These are phyloP conservation scores for Antheraea mylitta DNA, from an alignment of 1,140 invertebrate species.

Conservation along the genomic window DNA sequence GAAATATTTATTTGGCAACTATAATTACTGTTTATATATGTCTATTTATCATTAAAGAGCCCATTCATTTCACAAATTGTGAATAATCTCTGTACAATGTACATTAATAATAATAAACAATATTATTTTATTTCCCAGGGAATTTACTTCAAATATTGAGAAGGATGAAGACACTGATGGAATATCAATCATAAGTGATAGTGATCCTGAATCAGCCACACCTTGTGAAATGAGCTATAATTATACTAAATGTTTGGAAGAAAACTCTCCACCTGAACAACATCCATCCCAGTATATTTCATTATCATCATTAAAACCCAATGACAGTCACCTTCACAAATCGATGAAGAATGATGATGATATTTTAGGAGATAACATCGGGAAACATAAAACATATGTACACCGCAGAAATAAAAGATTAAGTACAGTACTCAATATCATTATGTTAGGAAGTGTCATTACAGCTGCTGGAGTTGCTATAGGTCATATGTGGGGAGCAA, in stretches of 20 bases:
- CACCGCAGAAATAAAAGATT: conserved; percentile 73
- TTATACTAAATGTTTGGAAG: conserved; percentile 38
- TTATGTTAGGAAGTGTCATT: conserved; percentile 71
- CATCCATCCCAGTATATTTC: conserved; percentile 37
- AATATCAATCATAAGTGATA: conserved; percentile 71
- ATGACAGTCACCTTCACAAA: conserved; percentile 34
- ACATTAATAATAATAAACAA: too few species aligned
- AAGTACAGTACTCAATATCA: conserved; percentile 69
- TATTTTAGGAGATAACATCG: conserved; percentile 48
- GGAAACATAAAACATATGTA: conserved; percentile 71
- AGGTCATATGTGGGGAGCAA: conserved; percentile 74
- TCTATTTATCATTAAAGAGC: too few species aligned
- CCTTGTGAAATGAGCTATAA: conserved; percentile 33
- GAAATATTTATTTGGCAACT: too few species aligned
- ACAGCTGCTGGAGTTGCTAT: conserved; percentile 71
- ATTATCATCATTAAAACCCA: conserved; percentile 29
- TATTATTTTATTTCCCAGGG: conserved; percentile 21
- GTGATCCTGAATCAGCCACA: conserved; percentile 53
- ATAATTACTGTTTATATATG: too few species aligned
- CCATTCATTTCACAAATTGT: too few species aligned
- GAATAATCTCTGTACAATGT: too few species aligned
- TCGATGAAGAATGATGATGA: conserved; percentile 41
- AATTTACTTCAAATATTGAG: conserved; percentile 29
- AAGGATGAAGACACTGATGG: conserved; percentile 74
- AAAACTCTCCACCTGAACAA: conserved; percentile 39